phyloP scores from a whole-genome alignment of 2,113 vertebrate genomes.

The Gambusia holbrooki region DNA sequence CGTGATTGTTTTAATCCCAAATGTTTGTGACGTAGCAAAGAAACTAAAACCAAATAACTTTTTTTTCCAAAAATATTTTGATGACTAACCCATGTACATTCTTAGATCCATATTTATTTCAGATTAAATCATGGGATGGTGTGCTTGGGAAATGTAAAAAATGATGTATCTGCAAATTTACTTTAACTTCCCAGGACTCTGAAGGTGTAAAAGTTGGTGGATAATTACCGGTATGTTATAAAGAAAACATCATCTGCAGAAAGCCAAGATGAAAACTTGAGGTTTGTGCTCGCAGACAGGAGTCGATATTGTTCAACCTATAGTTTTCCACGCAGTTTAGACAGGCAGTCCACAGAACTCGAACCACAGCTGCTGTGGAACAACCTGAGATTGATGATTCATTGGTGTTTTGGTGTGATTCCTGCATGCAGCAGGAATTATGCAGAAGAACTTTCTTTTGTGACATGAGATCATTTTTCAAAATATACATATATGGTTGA shows the following conservation, averaged over 20 bases:
- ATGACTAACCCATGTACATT: background rate
- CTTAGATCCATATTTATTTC: no score
- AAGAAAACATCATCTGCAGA: background rate
- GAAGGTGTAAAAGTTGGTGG: background rate
- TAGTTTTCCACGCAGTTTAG: background rate
- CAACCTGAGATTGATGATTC: no score
- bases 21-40: no score
- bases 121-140: background rate
- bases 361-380: background rate
- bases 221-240: background rate
- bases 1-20: no score
- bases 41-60: no score
- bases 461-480: no score
- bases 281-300: background rate
- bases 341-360: background rate
- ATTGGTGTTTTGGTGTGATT: no score
- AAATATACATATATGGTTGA: no score
- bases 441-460: no score
- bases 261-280: background rate
- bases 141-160: background rate
- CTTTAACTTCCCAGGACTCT: background rate
- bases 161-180: background rate
- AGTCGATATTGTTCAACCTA: background rate
- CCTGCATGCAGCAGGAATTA: no score
- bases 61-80: background rate